Conservation (phyloP, 37 sponge, comb jelly and placozoan species). For the Dysidea cf. avara region DNA sequence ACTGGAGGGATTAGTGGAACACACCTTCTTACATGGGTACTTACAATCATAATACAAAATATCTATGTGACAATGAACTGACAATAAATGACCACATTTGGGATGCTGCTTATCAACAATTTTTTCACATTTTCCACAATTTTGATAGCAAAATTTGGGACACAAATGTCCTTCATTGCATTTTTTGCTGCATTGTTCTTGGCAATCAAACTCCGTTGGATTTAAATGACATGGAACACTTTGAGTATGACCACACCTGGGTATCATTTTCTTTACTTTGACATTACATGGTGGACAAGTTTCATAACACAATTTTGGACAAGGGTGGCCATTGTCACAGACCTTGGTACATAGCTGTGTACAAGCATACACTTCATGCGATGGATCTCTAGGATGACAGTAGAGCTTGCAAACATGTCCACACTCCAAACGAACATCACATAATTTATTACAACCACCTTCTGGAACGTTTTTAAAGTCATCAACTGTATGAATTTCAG, state of each 20-base stretch:
- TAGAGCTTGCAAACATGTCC: slow-evolving; percentile 28
- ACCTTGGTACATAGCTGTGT: slow-evolving; percentile 23
- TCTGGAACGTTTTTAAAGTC: too few species aligned
- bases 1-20: slow-evolving; percentile 22
- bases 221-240: slow-evolving; percentile 48
- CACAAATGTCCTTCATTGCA: slow-evolving; percentile 40
- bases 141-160: slow-evolving; percentile 12
- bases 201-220: slow-evolving; percentile 27
- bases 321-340: slow-evolving; percentile 37
- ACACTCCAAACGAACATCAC: slow-evolving; percentile 47
- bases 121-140: slow-evolving; percentile 20
- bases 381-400: slow-evolving; percentile 61
- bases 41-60: slow-evolving; percentile 23
- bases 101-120: slow-evolving; percentile 28
- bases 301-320: slow-evolving; percentile 22
- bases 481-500: too few species aligned
- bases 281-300: slow-evolving; percentile 16
- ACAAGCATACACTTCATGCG: slow-evolving; percentile 62
- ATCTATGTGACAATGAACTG: slow-evolving; percentile 38
- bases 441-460: slow-evolving; percentile 68
- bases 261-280: slow-evolving; percentile 30
- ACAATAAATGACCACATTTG: slow-evolving; percentile 44
- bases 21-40: slow-evolving; percentile 18
- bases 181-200: slow-evolving; percentile 13
- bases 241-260: slow-evolving; percentile 46